Conservation (phyloP, 2,888 invertebrate species). For the Catocala nupta region DNA sequence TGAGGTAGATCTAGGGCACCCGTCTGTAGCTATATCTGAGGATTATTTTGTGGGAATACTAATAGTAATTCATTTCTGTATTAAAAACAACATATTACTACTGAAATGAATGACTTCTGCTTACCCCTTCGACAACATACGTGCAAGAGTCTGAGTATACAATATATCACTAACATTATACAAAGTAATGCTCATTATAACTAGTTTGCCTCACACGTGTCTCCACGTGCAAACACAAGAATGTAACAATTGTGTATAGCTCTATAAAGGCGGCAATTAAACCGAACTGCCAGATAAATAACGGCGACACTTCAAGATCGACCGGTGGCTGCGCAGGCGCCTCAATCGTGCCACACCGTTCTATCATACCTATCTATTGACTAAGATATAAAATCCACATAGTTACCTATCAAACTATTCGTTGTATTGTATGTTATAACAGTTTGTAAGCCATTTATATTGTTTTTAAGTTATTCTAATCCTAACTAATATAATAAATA, state of each 20-base stretch:
- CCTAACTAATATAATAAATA: no score
- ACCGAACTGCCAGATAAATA: conserved; percentile 34
- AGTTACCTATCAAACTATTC: background rate
- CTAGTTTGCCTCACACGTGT: background rate
- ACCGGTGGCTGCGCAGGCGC: conserved; percentile 23
- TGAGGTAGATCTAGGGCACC: no score
- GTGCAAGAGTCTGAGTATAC: background rate
- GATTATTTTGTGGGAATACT: no score
- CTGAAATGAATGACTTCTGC: no score
- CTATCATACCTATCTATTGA: background rate
- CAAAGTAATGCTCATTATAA: background rate
- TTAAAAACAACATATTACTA: no score
- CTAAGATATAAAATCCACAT: background rate
- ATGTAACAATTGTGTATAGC: conserved; percentile 34
- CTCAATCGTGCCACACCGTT: conserved; percentile 14
- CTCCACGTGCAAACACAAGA: conserved; percentile 24
- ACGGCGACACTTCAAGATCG: conserved; percentile 50
- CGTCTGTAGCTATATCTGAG: no score
- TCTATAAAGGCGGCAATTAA: conserved; percentile 39
- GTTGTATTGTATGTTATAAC: background rate
- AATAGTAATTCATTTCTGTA: no score
- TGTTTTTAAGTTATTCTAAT: no score
- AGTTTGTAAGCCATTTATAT: no score
- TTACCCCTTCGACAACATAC: no score
- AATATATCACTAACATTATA: background rate